Percentiles rank a stretch among this genome's conserved stretches.
phyloP scores from a whole-genome alignment of 1,140 invertebrate genomes.

The Drosophila gunungcola region DNA sequence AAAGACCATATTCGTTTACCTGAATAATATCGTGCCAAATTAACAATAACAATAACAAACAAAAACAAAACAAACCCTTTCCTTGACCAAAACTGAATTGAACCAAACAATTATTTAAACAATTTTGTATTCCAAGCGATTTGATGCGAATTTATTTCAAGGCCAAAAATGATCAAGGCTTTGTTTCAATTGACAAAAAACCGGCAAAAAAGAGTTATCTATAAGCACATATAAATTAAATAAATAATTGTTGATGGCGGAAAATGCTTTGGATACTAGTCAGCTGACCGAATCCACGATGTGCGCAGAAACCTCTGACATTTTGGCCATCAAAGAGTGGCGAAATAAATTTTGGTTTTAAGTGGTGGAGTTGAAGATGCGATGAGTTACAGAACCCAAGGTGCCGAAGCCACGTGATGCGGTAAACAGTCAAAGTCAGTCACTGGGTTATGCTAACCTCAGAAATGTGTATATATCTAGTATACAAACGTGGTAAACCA shows the following conservation, averaged over 20 bases:
- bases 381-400: constrained; percentile 64
- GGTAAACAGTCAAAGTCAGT: constrained; percentile 60
- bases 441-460: constrained; percentile 67
- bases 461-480: neutral
- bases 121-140: constrained; percentile 30
- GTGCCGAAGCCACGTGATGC: constrained; percentile 46
- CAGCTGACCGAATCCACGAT: constrained; percentile 32
- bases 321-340: constrained; percentile 51
- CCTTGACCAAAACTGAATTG: constrained; percentile 41
- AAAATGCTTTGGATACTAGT: constrained; percentile 71
- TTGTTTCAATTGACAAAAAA: constrained; percentile 44
- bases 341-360: constrained; percentile 42
- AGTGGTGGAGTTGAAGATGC: neutral
- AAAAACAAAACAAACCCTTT: constrained; percentile 8
- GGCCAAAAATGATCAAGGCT: constrained; percentile 34
- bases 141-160: constrained; percentile 45
- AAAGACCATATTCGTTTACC: constrained; percentile 2
- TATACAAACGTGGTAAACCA: constrained; percentile 22
- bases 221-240: constrained; percentile 26
- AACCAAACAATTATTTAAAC: constrained; percentile 42
- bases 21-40: constrained; percentile 25
- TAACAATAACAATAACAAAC: constrained; percentile 22
- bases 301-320: constrained; percentile 42
- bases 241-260: constrained; percentile 33
- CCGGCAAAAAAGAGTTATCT: constrained; percentile 2